Evolutionary conservation across 2,797 vertebrate species (phyloP), one percentile per base, ranked within the genome.

Genomic region (Paguma larvata): DNA sequence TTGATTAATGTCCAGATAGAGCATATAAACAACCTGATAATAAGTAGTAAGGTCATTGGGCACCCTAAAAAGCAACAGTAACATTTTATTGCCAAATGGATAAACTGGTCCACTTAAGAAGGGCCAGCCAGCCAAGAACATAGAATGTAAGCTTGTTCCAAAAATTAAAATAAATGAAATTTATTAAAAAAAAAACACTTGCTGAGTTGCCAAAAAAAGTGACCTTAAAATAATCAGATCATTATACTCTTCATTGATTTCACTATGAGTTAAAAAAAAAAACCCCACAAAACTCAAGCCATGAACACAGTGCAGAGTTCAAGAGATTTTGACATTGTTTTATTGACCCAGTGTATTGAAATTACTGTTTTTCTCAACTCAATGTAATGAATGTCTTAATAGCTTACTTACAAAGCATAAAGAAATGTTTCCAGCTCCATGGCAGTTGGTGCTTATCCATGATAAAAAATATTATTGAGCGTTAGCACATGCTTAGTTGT

Each of bases 201-300:
- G 7, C 46, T 65, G 72, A 68, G 13, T 48, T 73, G 34, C n/a
- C 38, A 59, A 34, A 46, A 86, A 87, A 67, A 44, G 14, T 56
- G 32, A 93, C 73, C 65, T 87, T 91, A 91, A 95, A 95, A 67
- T 67, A 93, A 85, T 93, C 30, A 88, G 51, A 79, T 73, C 68
- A 68, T 41, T 72, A 75, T 67, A 94, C 12, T 51, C 16, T 77
- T 90, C 65, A 94, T 12, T 78, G 46, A 88, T 95, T 93, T 95
- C 25, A 84, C n/a, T 67, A 11, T 73, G n/a, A 65, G 23, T 72
- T 79, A 2, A 34, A 85, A 70, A 65, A 79, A 79, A 75, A 34
- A 44, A 44, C 46, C 38, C 38, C 38, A 38, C 38, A 30, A 34
- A 44, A 38, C 70, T 3, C 10, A 77, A 87, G 63, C 44, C 56